Evolutionary conservation across 2,113 vertebrate species (phyloP).

Genomic region (Fulmarus glacialis): DNA sequence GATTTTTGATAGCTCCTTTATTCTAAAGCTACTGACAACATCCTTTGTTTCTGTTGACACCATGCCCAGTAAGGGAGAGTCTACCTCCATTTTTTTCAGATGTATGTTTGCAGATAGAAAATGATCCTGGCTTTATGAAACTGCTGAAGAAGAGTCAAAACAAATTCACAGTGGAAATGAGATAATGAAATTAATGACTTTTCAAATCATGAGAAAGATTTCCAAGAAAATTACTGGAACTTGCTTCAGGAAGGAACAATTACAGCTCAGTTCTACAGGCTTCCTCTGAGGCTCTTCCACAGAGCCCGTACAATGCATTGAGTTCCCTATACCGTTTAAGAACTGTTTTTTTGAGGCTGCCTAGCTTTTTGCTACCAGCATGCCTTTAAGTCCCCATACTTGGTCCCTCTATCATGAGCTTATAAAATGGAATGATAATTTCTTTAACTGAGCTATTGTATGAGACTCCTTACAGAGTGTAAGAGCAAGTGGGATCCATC

Average conservation of each 20-base stretch:
- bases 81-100: not conserved
- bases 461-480: not conserved
- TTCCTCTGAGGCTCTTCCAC: not conserved
- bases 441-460: not conserved
- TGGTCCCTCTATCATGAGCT: not conserved
- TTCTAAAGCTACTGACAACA: not conserved
- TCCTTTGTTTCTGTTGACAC: not conserved
- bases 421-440: not conserved
- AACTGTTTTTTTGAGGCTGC: not conserved
- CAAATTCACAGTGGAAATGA: not conserved
- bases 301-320: not conserved
- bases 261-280: not conserved
- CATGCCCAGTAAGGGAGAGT: not conserved
- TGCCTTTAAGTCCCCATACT: not conserved
- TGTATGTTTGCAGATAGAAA: not conserved
- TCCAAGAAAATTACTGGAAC: not conserved
- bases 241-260: not conserved
- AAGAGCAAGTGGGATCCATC: not conserved
- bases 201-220: not conserved
- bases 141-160: not conserved
- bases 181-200: not conserved
- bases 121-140: not conserved
- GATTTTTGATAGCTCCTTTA: not conserved
- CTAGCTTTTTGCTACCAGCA: not conserved
- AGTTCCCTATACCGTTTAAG: accelerated